Evolutionary conservation across 1,140 invertebrate species (phyloP), one percentile per base, ranked within the genome.

Genomic region (Lanistes nyassanus): DNA sequence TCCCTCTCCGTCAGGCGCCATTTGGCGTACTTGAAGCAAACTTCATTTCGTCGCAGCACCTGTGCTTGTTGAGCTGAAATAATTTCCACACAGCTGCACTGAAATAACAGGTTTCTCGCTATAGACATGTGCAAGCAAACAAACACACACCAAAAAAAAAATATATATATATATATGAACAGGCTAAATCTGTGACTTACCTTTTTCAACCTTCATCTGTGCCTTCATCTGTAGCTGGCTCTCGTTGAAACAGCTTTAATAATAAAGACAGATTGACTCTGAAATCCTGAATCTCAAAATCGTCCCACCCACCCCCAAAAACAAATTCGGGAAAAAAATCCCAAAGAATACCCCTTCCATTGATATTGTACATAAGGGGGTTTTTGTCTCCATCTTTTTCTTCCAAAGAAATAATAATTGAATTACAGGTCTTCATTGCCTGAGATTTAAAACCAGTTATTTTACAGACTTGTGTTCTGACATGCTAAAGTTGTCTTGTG

Each of bases 1-100:
- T 99, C 98, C 9, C 95, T 94, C 89, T 99, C 97, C 0, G 98
- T 99, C 36, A 99, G 92, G 70, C 97, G 90, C 98, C 98, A 99
- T 80, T 97, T 94, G n/a, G 98, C 98, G 88, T 97, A 95, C 89
- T 98, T 98, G 87, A 99, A 99, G 88, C 96, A 99, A 80, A 99
- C 98, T 91, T 99, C 98, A 87, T 97, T 97, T 34, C 95, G 93
- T 60, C 97, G 91, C 13, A 96, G 94, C 47, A 96, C 93, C 3
- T 93, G 79, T 0, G 82, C 82, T 47, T 85, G 83, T 55, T 86
- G 82, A 23, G 85, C 86, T 86, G 75, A 31, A 74, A 71, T 36
- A 9, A 67, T n/a, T n/a, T n/a, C n/a, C n/a, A n/a, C n/a, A n/a
- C n/a, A n/a, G n/a, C n/a, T n/a, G n/a, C n/a, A n/a, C n/a, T n/a